Evolutionary conservation across 2,888 invertebrate genomes (phyloP), one percentile per base, ranked within the genome.

Genomic region (Oscheius sp.): DNA sequence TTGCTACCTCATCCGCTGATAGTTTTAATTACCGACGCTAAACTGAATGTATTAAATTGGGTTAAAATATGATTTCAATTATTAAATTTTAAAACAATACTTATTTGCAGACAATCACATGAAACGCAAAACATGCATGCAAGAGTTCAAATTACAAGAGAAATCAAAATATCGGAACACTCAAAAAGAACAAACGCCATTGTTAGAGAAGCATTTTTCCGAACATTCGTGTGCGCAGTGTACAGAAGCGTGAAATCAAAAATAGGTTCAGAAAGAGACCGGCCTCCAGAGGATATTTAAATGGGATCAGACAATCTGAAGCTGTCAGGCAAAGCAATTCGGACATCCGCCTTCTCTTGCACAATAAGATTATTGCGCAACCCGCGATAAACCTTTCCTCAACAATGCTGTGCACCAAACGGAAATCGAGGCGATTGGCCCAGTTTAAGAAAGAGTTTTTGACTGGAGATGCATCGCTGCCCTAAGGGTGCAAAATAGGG

Each of bases 291-390:
- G 33, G 10, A 37, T 33, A 17, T 48, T 29, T n/a, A n/a, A n/a
- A n/a, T n/a, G n/a, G n/a, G n/a, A n/a, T n/a, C n/a, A n/a, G n/a
- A 31, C 27, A 25, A 12, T 23, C 42, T 42, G 45, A 29, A 61
- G 27, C 61, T 27, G 15, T 15, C 31, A 6, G 27, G 31, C 42
- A 61, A 15, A 0, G 39, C 20, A 42, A 15, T 23, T 17, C 61
- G 42, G 29, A 61, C 27, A 61, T 61, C 42, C 45, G 31, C 61
- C 61, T 27, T 12, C 25, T n/a, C 55, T 45, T 34, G 20, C 61
- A 61, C 61, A 61, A 61, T 61, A 25, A 61, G 61, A 42, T 61
- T 61, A 61, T 45, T 61, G 42, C 42, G 45, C 45, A 61, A 61
- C 42, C 27, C 42, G 45, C 27, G 15, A 29, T 45, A 45, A 61